phyloP scores from a whole-genome alignment of 2,797 vertebrate species.

The Poecilia velifera region DNA sequence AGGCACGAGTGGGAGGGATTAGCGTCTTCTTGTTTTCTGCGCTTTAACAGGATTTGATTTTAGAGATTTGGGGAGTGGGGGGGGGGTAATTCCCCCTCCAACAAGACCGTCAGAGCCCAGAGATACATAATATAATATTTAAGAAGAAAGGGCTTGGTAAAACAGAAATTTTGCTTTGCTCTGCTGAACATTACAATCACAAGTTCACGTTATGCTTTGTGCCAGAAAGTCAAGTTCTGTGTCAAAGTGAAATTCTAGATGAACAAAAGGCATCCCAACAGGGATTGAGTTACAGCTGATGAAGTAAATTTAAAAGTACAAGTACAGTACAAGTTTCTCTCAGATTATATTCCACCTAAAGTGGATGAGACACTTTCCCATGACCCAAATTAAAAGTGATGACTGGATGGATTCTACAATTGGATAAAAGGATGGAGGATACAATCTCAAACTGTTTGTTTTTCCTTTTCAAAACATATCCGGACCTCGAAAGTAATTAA shows the following conservation, averaged over 20 bases:
- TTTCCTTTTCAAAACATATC: background rate
- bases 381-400: slow-evolving; percentile 5
- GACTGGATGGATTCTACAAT: background rate
- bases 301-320: slow-evolving; percentile 64
- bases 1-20: slow-evolving; percentile 72
- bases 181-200: slow-evolving; percentile 41
- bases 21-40: slow-evolving; percentile 80
- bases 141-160: slow-evolving; percentile 68
- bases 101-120: slow-evolving; percentile 67
- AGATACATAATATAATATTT: slow-evolving; percentile 74
- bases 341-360: slow-evolving; percentile 55
- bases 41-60: slow-evolving; percentile 85
- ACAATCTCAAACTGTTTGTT: background rate
- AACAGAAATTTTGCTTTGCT: slow-evolving; percentile 48
- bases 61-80: slow-evolving; percentile 63
- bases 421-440: background rate
- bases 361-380: slow-evolving; percentile 50
- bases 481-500: background rate
- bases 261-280: slow-evolving; percentile 48
- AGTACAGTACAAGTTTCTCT: slow-evolving; percentile 54
- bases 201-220: slow-evolving; percentile 4
- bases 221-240: slow-evolving; percentile 21
- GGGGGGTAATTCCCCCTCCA: slow-evolving; percentile 64
- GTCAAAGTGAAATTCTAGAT: slow-evolving; percentile 21
- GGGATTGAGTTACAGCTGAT: slow-evolving; percentile 46